Evolutionary conservation across 2,113 vertebrate species (phyloP).

Genomic region (Bos taurus): DNA sequence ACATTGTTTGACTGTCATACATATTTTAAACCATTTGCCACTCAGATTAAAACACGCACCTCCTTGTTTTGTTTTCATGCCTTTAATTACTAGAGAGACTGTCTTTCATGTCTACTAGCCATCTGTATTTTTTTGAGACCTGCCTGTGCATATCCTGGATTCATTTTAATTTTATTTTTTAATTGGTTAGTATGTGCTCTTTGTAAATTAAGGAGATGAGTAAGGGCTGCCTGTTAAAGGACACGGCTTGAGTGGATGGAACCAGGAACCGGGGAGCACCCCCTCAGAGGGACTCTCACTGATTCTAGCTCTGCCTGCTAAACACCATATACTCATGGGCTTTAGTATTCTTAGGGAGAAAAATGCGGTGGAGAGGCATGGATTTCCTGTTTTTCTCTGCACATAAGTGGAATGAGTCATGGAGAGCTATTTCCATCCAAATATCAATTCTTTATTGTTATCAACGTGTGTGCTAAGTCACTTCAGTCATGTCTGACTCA

Average conservation of each 20-base stretch:
- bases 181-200: not conserved
- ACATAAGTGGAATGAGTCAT: not conserved
- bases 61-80: not conserved
- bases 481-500: not conserved
- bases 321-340: not conserved
- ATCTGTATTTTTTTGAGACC: not conserved
- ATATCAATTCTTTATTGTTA: not conserved
- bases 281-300: not conserved
- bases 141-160: not conserved
- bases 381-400: not conserved
- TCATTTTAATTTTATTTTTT: not conserved
- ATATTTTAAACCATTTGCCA: not conserved
- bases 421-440: not conserved
- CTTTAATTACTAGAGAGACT: not conserved
- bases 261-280: not conserved
- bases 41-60: not conserved
- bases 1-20: not conserved
- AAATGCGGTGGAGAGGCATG: not conserved
- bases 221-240: not conserved
- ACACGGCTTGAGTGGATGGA: not conserved
- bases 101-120: not conserved
- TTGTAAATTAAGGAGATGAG: not conserved
- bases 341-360: not conserved
- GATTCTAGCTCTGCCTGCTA: not conserved
- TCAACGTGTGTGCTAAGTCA: not conserved